phyloP scores from a whole-genome alignment of 1,140 invertebrate species.

The Drosophila albomicans region DNA sequence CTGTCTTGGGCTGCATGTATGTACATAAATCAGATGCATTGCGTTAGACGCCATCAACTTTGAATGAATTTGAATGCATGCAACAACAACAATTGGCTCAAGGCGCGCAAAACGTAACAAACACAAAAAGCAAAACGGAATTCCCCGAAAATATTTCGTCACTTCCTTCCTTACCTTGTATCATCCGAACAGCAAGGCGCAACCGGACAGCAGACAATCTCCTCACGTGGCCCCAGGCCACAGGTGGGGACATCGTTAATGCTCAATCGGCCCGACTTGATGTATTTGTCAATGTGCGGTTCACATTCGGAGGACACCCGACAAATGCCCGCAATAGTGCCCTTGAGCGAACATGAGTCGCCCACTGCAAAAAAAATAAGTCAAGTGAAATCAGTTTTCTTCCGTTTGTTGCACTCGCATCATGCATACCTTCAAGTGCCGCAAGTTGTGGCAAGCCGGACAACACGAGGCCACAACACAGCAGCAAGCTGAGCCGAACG shows the following conservation, averaged over 20 bases:
- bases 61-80: conserved; percentile 23
- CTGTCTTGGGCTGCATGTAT: conserved; percentile 30
- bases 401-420: background rate
- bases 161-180: conserved; percentile 15
- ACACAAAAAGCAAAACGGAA: conserved; percentile 27
- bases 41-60: conserved; percentile 13
- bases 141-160: background rate
- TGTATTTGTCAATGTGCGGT: conserved; percentile 51
- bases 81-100: conserved; percentile 46
- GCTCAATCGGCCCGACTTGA: conserved; percentile 39
- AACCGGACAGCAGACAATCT: conserved; percentile 74
- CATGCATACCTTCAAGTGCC: conserved; percentile 37
- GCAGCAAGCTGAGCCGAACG: conserved; percentile 1
- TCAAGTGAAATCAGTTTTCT: too few species aligned
- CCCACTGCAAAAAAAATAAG: conserved; percentile 42
- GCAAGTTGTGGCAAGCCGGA: conserved; percentile 5
- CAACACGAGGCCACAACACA: conserved; percentile 21
- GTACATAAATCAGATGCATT: conserved; percentile 33
- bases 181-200: conserved; percentile 50
- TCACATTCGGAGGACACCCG: conserved; percentile 47
- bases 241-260: conserved; percentile 57
- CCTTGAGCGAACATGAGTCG: conserved; percentile 43
- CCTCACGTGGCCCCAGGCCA: conserved; percentile 56
- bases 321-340: conserved; percentile 45
- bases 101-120: conserved; percentile 20